Evolutionary conservation across 2,113 vertebrate genomes (phyloP).

Genomic region (Platycercus adscitus): DNA sequence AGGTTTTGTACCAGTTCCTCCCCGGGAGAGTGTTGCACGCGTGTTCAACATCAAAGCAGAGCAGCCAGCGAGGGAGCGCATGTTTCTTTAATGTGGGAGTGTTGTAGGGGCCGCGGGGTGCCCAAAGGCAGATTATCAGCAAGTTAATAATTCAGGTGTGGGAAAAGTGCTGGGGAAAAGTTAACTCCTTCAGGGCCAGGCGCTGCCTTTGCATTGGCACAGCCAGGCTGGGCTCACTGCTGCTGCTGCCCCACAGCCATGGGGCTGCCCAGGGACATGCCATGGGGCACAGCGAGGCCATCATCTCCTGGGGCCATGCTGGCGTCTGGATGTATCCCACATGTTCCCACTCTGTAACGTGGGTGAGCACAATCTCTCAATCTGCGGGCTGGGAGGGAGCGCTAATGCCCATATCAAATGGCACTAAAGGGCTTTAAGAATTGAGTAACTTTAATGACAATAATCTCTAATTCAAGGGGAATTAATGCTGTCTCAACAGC

Average conservation of each 20-base stretch:
- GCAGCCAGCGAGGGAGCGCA: neutral
- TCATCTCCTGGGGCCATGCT: neutral
- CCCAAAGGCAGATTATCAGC: conserved; percentile 55
- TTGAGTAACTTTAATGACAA: neutral
- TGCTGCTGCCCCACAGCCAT: neutral
- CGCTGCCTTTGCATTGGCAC: rapidly evolving
- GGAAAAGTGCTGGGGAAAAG: neutral
- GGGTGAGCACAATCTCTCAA: rapidly evolving
- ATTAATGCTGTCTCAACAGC: neutral
- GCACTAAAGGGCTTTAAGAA: neutral
- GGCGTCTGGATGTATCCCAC: neutral
- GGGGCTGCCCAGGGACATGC: neutral
- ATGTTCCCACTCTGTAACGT: rapidly evolving
- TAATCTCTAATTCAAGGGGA: neutral
- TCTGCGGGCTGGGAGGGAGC: neutral
- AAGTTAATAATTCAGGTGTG: conserved; percentile 65
- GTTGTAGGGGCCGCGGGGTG: conserved; percentile 28
- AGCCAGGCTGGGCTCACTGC: rapidly evolving
- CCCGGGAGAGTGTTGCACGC: conserved; percentile 24
- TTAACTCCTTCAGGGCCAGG: conserved; percentile 10
- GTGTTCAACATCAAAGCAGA: conserved; percentile 60
- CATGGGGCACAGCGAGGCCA: rapidly evolving
- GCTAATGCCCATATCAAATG: neutral
- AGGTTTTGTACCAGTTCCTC: conserved; percentile 1
- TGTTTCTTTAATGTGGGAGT: conserved; percentile 58